Conservation (phyloP, 2,113 vertebrate genomes). For the Ranitomeya variabilis region DNA sequence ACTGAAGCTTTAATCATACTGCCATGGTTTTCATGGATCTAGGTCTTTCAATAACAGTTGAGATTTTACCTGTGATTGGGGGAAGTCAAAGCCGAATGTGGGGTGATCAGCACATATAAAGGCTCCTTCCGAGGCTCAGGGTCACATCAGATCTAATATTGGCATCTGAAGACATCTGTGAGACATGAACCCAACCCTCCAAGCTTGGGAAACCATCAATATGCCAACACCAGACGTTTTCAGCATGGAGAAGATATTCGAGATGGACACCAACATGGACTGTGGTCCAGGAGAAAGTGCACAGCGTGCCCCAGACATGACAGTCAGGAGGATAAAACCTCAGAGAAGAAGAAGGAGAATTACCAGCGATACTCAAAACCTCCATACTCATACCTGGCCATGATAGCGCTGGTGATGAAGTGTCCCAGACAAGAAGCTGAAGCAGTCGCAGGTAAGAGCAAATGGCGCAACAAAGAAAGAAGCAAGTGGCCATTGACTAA, state of each 20-base stretch:
- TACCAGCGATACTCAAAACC: conserved; percentile 89
- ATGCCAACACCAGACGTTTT: not conserved
- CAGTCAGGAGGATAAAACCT: not conserved
- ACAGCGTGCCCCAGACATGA: not conserved
- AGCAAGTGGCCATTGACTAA: no score
- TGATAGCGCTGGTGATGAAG: conserved; percentile 89
- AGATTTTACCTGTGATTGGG: not conserved
- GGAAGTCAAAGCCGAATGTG: not conserved
- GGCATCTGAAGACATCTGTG: not conserved
- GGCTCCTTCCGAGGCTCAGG: no score
- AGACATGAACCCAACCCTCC: not conserved
- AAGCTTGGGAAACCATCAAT: not conserved
- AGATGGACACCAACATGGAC: not conserved
- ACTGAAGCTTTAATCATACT: not conserved
- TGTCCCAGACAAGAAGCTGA: conserved; percentile 57
- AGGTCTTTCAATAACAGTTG: not conserved
- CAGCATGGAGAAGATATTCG: not conserved
- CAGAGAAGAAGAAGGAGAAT: conserved; percentile 71
- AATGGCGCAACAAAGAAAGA: no score
- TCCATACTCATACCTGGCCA: conserved; percentile 88
- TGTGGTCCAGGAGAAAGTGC: not conserved
- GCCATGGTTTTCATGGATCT: not conserved
- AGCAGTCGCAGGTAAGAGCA: not conserved
- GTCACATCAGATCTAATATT: not conserved
- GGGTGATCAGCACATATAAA: not conserved